phyloP scores from a whole-genome alignment of 2,888 invertebrate genomes.

The Lasioglossum villosulum region DNA sequence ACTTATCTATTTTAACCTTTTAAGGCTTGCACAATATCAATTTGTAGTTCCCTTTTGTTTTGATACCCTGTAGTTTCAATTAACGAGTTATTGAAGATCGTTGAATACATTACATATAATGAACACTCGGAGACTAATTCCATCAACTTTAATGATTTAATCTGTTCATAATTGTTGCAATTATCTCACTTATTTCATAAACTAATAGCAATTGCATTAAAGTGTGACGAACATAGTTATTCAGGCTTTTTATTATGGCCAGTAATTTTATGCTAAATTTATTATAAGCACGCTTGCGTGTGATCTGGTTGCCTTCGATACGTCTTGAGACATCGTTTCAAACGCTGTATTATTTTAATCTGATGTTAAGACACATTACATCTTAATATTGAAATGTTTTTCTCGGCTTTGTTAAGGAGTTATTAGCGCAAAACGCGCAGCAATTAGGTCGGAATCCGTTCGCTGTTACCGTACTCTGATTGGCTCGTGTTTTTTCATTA shows the following conservation, averaged over 20 bases:
- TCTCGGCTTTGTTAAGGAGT: no score
- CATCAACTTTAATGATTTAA: not conserved
- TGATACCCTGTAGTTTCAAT: not conserved
- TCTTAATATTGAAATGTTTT: no score
- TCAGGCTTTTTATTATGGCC: not conserved
- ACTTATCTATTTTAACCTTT: not conserved
- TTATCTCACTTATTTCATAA: not conserved
- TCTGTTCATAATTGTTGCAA: not conserved
- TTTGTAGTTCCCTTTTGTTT: not conserved
- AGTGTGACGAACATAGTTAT: no score
- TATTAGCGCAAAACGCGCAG: no score
- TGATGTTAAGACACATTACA: no score
- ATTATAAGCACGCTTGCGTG: not conserved
- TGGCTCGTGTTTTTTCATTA: no score
- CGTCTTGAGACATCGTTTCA: not conserved
- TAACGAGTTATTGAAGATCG: not conserved
- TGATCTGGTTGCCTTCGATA: not conserved
- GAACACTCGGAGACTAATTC: not conserved
- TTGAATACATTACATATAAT: not conserved
- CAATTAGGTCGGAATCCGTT: no score
- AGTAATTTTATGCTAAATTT: not conserved
- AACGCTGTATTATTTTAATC: not conserved
- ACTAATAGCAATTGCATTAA: not conserved
- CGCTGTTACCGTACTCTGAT: no score
- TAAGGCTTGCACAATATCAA: not conserved